A percentile compares a stretch with the other conserved stretches of the same genome.
These are phyloP conservation scores for Pyxicephalus adspersus DNA, from an alignment of 2,113 vertebrate genomes.

Conservation along the genomic window DNA sequence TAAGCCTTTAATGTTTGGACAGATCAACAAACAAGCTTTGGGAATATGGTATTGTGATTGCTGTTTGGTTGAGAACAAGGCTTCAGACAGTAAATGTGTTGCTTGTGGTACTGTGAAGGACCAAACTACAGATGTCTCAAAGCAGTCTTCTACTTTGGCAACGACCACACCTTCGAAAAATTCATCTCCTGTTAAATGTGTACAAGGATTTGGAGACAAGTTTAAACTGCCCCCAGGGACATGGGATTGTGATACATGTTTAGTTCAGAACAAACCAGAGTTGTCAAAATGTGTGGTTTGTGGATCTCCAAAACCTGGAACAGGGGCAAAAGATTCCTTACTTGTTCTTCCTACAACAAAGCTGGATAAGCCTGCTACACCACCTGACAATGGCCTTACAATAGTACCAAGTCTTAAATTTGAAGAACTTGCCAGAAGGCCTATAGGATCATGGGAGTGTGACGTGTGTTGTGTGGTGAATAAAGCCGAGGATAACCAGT, in stretches of 20 bases:
- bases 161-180: constrained; percentile 64
- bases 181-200: constrained; percentile 59
- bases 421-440: constrained; percentile 89
- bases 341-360: constrained; percentile 75
- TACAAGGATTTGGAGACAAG: constrained; percentile 75
- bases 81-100: constrained; percentile 78
- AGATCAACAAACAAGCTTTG: constrained; percentile 74
- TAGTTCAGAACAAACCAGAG: constrained; percentile 91
- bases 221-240: constrained; percentile 80
- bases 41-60: constrained; percentile 80
- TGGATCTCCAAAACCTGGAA: constrained; percentile 93
- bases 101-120: constrained; percentile 75
- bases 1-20: constrained; percentile 72
- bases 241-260: constrained; percentile 97
- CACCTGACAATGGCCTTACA: constrained; percentile 56
- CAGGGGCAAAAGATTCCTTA: constrained; percentile 83
- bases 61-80: constrained; percentile 80
- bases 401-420: constrained; percentile 75
- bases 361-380: constrained; percentile 62
- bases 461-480: constrained; percentile 84
- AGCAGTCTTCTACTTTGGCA: constrained; percentile 61
- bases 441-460: constrained; percentile 91
- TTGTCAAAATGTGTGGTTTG: constrained; percentile 92
- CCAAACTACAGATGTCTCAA: constrained; percentile 65
- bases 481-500: constrained; percentile 82